Conservation (phyloP, 2,797 vertebrate species). For the Sparus aurata region DNA sequence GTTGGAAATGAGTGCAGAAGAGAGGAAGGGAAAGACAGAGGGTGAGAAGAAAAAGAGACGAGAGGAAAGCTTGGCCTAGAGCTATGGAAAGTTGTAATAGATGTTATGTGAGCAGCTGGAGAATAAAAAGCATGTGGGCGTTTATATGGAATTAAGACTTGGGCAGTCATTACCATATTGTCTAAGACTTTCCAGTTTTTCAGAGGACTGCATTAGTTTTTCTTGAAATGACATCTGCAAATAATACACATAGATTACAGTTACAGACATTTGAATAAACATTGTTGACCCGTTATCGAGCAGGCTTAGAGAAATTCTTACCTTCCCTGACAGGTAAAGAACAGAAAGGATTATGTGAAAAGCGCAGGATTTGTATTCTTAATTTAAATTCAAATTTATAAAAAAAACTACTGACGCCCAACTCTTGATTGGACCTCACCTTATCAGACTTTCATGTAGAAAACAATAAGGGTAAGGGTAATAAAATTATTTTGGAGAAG, state of each 20-base stretch:
- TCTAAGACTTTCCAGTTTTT: conserved; percentile 58
- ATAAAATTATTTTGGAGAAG: background rate
- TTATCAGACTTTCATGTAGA: background rate
- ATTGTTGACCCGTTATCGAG: background rate
- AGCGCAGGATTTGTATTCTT: conserved; percentile 2
- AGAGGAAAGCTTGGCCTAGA: conserved; percentile 69
- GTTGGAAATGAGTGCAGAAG: conserved; percentile 59
- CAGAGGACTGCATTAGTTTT: conserved; percentile 43
- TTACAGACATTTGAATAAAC: conserved; percentile 8
- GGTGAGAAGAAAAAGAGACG: conserved; percentile 52
- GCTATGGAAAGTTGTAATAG: conserved; percentile 78
- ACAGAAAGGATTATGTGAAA: background rate
- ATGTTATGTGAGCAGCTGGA: conserved; percentile 72
- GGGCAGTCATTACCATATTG: conserved; percentile 71
- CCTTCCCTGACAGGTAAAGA: conserved; percentile 2
- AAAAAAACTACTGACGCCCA: background rate
- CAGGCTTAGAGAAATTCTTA: conserved; percentile 13
- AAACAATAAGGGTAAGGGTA: background rate
- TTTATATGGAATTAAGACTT: conserved; percentile 73
- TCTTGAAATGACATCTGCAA: conserved; percentile 50
- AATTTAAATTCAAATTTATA: conserved; percentile 25
- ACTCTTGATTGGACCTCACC: background rate
- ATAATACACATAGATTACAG: conserved; percentile 28
- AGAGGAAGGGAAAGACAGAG: conserved; percentile 55
- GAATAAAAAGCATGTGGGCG: conserved; percentile 70